phyloP scores from a whole-genome alignment of 2,797 vertebrate species.

The Numenius phaeopus region DNA sequence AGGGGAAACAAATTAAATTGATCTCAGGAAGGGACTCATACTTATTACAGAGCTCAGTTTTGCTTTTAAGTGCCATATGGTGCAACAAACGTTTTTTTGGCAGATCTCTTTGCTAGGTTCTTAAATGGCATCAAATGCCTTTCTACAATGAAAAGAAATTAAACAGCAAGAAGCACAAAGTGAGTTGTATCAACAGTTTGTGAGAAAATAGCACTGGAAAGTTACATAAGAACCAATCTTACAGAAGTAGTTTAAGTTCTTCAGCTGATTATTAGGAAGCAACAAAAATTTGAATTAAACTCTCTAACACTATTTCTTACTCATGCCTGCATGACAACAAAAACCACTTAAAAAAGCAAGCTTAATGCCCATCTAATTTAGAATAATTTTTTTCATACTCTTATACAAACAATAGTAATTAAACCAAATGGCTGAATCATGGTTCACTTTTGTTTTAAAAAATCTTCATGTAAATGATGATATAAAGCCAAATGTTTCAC shows the following conservation, averaged over 20 bases:
- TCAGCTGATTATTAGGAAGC: neutral
- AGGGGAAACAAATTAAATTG: neutral
- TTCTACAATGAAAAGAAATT: neutral
- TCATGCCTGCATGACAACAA: neutral
- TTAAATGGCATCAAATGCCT: neutral
- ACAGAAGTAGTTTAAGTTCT: neutral
- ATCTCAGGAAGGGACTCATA: neutral
- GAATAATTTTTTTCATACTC: neutral
- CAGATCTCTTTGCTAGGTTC: neutral
- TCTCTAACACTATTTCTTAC: neutral
- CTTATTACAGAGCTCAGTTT: neutral
- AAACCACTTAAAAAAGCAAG: neutral
- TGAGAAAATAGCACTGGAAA: neutral
- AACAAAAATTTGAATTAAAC: neutral
- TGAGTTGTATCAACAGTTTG: neutral
- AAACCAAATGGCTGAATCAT: neutral
- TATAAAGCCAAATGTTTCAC: constrained; percentile 20
- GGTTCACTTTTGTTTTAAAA: neutral
- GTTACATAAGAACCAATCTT: neutral
- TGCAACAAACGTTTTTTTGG: neutral
- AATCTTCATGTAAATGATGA: neutral
- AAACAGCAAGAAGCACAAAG: neutral
- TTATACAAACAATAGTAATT: neutral
- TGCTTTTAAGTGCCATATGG: neutral
- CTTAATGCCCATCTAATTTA: neutral